A percentile compares a stretch with the other conserved stretches of the same genome.
Conservation (phyloP, 2,888 invertebrate genomes). For the Tenodera sinensis region DNA sequence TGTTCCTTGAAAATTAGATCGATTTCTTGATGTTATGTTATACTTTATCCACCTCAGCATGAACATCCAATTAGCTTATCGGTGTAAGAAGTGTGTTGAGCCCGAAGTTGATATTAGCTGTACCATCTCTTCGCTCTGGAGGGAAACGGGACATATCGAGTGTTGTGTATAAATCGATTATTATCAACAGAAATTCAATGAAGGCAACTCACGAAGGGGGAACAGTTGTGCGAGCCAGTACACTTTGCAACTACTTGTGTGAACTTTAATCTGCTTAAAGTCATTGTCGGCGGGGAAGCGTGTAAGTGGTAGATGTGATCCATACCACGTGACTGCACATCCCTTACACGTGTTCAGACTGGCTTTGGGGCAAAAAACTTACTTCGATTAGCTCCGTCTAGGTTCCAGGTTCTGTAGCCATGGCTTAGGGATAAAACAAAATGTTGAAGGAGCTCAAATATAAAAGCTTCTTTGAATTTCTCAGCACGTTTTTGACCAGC, state of each 20-base stretch:
- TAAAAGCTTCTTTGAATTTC: no score
- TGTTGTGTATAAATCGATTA: neutral
- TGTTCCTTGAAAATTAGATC: no score
- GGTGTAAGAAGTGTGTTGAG: neutral
- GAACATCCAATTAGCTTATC: neutral
- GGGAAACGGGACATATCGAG: neutral
- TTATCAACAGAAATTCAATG: neutral
- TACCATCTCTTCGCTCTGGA: neutral
- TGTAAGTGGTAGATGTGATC: neutral
- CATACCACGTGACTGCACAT: neutral
- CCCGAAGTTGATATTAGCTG: neutral
- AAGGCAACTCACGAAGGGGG: neutral
- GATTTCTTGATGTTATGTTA: no score
- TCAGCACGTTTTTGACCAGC: no score
- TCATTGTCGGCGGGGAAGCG: neutral
- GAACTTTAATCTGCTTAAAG: neutral
- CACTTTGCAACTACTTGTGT: neutral
- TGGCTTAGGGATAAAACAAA: no score
- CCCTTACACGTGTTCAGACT: neutral
- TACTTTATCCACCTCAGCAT: no score
- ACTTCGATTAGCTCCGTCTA: no score
- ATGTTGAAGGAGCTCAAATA: no score
- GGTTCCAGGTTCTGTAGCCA: no score
- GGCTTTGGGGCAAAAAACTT: neutral
- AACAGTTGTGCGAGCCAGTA: neutral